Evolutionary conservation across 2,113 vertebrate genomes (phyloP).

Genomic region (Elaphurus davidianus): DNA sequence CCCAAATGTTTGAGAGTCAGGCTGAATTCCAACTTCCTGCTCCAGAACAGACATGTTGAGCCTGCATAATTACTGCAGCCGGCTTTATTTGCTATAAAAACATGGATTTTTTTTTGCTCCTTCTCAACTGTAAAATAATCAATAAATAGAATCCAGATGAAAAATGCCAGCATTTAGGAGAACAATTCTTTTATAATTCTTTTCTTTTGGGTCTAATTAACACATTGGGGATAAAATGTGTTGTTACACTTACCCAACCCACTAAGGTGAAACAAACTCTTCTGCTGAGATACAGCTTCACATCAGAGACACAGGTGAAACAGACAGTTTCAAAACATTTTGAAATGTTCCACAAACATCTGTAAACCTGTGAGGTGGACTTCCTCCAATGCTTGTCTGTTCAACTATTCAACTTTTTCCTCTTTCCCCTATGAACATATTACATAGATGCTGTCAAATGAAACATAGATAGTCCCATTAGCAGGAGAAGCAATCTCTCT

Average conservation of each 20-base stretch:
- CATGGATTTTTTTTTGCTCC: conserved; percentile 52
- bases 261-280: neutral
- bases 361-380: neutral
- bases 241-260: neutral
- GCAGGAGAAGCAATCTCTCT: neutral
- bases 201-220: conserved; percentile 70
- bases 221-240: conserved; percentile 34
- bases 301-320: neutral
- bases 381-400: neutral
- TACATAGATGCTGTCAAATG: neutral
- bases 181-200: conserved; percentile 64
- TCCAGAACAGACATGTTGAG: conserved; percentile 62
- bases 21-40: conserved; percentile 63
- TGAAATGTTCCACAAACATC: neutral
- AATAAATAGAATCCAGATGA: conserved; percentile 74
- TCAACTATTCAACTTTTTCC: neutral
- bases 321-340: conserved; percentile 6
- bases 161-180: conserved; percentile 70
- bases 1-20: conserved; percentile 65
- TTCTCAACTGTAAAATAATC: conserved; percentile 73
- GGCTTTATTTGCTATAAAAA: conserved; percentile 56
- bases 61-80: conserved; percentile 63
- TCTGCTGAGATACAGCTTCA: neutral
- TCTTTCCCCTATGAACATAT: conserved; percentile 28
- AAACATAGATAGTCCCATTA: conserved; percentile 6